Evolutionary conservation across 2,888 invertebrate genomes (phyloP).

Genomic region (Bellardia pandia): DNA sequence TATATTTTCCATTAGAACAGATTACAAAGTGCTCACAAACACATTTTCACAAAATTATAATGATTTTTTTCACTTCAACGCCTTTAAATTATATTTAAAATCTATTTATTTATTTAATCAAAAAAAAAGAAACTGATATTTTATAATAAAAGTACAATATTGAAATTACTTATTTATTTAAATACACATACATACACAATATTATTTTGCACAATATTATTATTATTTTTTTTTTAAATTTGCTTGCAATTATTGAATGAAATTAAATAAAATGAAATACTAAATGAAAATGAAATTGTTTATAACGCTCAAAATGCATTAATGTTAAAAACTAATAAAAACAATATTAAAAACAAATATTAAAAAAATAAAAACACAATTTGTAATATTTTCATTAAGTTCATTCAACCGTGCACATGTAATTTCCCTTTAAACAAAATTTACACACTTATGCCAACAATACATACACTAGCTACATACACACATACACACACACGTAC

Average conservation of each 20-base stretch:
- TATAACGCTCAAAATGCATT: constrained; percentile 43
- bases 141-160: constrained; percentile 34
- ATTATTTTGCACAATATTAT: not conserved
- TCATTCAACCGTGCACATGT: constrained; percentile 68
- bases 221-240: not conserved
- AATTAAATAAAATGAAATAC: constrained; percentile 13
- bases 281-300: constrained; percentile 34
- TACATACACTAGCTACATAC: not conserved
- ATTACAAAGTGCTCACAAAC: not conserved
- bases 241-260: not conserved
- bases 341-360: constrained; percentile 17
- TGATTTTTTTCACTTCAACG: constrained; percentile 51
- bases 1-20: not conserved
- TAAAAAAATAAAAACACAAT: constrained; percentile 39
- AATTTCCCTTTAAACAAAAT: constrained; percentile 64
- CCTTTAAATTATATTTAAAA: constrained; percentile 44
- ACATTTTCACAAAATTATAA: not conserved
- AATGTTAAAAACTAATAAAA: constrained; percentile 24
- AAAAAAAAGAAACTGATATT: not conserved
- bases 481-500: not conserved
- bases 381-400: constrained; percentile 63
- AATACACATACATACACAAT: not conserved
- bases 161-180: constrained; percentile 30
- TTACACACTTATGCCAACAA: not conserved
- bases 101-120: constrained; percentile 11